Percentiles rank a stretch among this genome's conserved stretches.
phyloP scores from a whole-genome alignment of 2,113 vertebrate genomes.

The Lethenteron camtschaticum region DNA sequence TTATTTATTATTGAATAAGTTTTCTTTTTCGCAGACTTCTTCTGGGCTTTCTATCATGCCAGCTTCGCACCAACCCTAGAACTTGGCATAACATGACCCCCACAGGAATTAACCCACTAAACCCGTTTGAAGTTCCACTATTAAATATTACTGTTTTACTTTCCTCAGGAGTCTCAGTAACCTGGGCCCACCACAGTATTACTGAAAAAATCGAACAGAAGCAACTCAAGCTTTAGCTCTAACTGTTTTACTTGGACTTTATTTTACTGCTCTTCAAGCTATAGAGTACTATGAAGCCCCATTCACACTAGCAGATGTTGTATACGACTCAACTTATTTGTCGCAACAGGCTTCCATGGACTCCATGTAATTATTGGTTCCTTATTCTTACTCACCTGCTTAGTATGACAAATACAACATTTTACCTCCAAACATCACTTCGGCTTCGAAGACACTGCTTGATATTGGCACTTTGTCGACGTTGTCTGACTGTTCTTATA shows the following conservation, averaged over 20 bases:
- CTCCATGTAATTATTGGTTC: slow-evolving; percentile 8
- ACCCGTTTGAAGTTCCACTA: slow-evolving; percentile 7
- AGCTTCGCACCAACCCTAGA: slow-evolving; percentile 12
- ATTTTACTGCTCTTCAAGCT: slow-evolving; percentile 9
- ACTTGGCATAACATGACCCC: slow-evolving; percentile 11
- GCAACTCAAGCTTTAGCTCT: neutral
- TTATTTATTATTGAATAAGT: slow-evolving; percentile 16
- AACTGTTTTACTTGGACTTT: neutral
- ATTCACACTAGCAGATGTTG: neutral
- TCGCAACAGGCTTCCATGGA: slow-evolving; percentile 13
- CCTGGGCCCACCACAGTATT: slow-evolving; percentile 10
- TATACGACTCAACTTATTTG: slow-evolving; percentile 12
- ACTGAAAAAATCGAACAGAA: slow-evolving; percentile 11
- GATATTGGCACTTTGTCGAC: slow-evolving; percentile 17
- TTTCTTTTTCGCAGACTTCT: slow-evolving; percentile 12
- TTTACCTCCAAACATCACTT: slow-evolving; percentile 14
- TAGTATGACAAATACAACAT: slow-evolving; percentile 7
- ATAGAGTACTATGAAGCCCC: slow-evolving; percentile 15
- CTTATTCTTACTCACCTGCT: neutral
- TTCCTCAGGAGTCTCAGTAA: slow-evolving; percentile 8
- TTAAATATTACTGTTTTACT: slow-evolving; percentile 9
- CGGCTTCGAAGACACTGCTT: slow-evolving; percentile 13
- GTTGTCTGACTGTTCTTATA: slow-evolving; percentile 13
- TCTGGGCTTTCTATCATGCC: slow-evolving; percentile 15
- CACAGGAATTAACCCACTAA: accelerated